Evolutionary conservation across 2,888 invertebrate species (phyloP).

Genomic region (Acleris literana): DNA sequence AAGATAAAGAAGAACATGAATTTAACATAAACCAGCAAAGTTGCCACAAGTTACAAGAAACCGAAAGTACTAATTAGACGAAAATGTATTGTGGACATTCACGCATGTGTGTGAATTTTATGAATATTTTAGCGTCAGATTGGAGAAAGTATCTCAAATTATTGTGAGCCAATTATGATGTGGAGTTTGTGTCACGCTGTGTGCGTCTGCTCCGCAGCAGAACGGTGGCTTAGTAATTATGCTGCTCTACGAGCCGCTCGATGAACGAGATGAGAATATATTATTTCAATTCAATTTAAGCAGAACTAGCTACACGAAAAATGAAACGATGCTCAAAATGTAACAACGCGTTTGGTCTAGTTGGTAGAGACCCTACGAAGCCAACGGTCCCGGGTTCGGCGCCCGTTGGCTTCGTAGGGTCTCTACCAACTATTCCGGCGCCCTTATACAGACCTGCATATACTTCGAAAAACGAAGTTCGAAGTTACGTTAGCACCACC

Average conservation of each 20-base stretch:
- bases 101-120: slow-evolving; percentile 58
- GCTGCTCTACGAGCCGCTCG: slow-evolving; percentile 37
- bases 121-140: slow-evolving; percentile 62
- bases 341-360: too few relatives aligned
- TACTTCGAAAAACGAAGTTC: too few relatives aligned
- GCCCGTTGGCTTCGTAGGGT: too few relatives aligned
- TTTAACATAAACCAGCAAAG: too few relatives aligned
- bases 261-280: slow-evolving; percentile 20
- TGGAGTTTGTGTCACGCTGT: slow-evolving; percentile 60
- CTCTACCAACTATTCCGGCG: too few relatives aligned
- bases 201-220: slow-evolving; percentile 47
- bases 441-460: too few relatives aligned
- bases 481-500: too few relatives aligned
- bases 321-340: not conserved
- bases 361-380: too few relatives aligned
- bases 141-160: slow-evolving; percentile 75
- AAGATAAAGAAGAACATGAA: too few relatives aligned
- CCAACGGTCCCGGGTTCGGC: too few relatives aligned
- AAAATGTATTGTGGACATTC: slow-evolving; percentile 43
- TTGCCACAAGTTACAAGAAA: too few relatives aligned
- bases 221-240: slow-evolving; percentile 28
- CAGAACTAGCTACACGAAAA: slow-evolving; percentile 7
- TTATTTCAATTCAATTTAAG: slow-evolving; percentile 3
- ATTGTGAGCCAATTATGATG: slow-evolving; percentile 76
- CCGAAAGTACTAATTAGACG: slow-evolving; percentile 67